Evolutionary conservation across 2,888 invertebrate species (phyloP), one percentile per base, ranked within the genome.

Genomic region (Pollenia labialis): DNA sequence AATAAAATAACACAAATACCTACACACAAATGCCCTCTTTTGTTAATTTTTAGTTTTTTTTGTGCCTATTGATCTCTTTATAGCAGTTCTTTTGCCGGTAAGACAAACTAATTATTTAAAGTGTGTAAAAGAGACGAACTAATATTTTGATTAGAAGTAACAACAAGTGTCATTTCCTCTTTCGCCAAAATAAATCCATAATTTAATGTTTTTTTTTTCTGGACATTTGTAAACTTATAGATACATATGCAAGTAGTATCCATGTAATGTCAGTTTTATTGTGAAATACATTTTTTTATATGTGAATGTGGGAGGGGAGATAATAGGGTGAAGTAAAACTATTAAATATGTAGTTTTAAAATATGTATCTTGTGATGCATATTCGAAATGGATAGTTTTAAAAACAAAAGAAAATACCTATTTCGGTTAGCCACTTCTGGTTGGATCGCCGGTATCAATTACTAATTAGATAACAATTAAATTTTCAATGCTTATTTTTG

Each of bases 81-180:
- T 85, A 74, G 64, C 69, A 46, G 60, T 85, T 83, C 52, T 71
- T 81, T 60, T 9, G 42, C 77, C 4, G 40, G 18, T 11, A 68
- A 58, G n/a, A 16, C 11, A 44, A 48, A 68, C 46, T 48, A 64
- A 71, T 52, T 46, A 72, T 60, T 58, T 60, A 48, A 74, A 79
- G 62, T 50, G 82, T 60, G 82, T 66, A 81, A 83, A 81, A 83
- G 86, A 87, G 86, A 87, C 76, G 56, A 75, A 40, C 44, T 66
- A 76, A 66, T 79, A 84, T 62, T 79, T 74, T 75, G 50, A 60
- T 74, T 69, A 56, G 42, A 66, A 10, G 56, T 18, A 81, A 85
- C 85, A 85, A 87, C 81, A 85, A 87, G 87, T 87, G 81, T 75
- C 69, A 77, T 44, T 64, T 69, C 68, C 69, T 72, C 18, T 80